A percentile compares a stretch with the other conserved stretches of the same genome.
phyloP scores from a whole-genome alignment of 2,113 vertebrate genomes.

The Elgaria multicarinata region DNA sequence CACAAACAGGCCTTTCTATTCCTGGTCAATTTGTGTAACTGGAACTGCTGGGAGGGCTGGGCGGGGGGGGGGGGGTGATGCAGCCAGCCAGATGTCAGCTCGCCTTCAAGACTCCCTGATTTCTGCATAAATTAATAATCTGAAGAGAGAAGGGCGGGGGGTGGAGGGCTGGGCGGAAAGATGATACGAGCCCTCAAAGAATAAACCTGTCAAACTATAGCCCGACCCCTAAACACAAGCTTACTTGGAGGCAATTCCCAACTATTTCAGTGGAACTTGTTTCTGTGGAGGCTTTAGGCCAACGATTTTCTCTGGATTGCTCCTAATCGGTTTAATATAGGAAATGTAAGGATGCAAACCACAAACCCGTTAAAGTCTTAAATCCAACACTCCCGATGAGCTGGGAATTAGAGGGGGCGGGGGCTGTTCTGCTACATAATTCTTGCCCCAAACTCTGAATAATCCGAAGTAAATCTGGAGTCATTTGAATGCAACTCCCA shows the following conservation, averaged over 20 bases:
- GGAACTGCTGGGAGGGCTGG: neutral
- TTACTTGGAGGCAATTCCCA: neutral
- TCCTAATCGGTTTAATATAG: neutral
- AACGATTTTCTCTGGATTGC: neutral
- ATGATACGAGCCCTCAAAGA: neutral
- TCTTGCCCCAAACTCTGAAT: neutral
- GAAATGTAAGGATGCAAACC: neutral
- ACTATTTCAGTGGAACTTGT: neutral
- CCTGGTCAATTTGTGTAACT: neutral
- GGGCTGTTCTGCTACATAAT: neutral
- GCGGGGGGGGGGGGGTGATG: neutral
- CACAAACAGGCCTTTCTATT: neutral
- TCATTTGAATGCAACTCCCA: neutral
- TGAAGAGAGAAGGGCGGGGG: neutral
- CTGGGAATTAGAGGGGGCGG: neutral
- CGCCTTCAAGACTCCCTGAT: neutral
- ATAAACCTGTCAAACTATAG: neutral
- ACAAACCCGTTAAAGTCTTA: neutral
- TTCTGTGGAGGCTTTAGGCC: neutral
- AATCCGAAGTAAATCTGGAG: neutral
- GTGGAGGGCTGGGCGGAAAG: neutral
- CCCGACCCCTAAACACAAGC: neutral
- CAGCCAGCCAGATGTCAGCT: neutral
- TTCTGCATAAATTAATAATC: constrained; percentile 8
- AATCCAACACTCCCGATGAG: neutral